phyloP scores from a whole-genome alignment of 2,888 invertebrate genomes.

The Leucophenga maculata region DNA sequence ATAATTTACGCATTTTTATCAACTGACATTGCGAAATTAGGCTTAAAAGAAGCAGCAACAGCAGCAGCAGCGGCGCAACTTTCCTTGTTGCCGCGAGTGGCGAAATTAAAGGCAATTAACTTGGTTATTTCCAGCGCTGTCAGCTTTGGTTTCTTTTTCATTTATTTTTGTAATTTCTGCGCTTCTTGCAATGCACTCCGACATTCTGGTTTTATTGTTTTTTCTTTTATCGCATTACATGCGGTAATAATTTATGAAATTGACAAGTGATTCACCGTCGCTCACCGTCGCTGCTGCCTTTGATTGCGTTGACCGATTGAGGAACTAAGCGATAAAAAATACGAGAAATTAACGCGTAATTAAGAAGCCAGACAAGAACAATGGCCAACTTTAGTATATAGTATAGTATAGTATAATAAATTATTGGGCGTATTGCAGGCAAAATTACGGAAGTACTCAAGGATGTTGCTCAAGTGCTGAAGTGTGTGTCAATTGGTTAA shows the following conservation, averaged over 20 bases:
- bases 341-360: slow-evolving; percentile 60
- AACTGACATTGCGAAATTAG: slow-evolving; percentile 7
- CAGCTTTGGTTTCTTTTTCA: slow-evolving; percentile 19
- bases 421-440: too few relatives aligned
- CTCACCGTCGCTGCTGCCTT: neutral
- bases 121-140: slow-evolving; percentile 45
- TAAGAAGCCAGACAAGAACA: slow-evolving; percentile 36
- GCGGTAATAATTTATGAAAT: slow-evolving; percentile 61
- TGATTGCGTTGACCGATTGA: slow-evolving; percentile 27
- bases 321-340: slow-evolving; percentile 49
- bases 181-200: slow-evolving; percentile 31
- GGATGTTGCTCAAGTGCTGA: too few relatives aligned
- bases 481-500: too few relatives aligned
- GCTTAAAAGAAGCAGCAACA: neutral
- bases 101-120: slow-evolving; percentile 63
- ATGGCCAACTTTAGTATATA: neutral
- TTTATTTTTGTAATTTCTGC: slow-evolving; percentile 43
- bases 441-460: too few relatives aligned
- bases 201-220: neutral
- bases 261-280: slow-evolving; percentile 61
- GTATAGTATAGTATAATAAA: too few relatives aligned
- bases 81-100: slow-evolving; percentile 38
- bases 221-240: slow-evolving; percentile 37
- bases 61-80: neutral
- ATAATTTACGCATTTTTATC: slow-evolving; percentile 58